phyloP scores from a whole-genome alignment of 2,888 invertebrate genomes.

The Nycteola revayana region DNA sequence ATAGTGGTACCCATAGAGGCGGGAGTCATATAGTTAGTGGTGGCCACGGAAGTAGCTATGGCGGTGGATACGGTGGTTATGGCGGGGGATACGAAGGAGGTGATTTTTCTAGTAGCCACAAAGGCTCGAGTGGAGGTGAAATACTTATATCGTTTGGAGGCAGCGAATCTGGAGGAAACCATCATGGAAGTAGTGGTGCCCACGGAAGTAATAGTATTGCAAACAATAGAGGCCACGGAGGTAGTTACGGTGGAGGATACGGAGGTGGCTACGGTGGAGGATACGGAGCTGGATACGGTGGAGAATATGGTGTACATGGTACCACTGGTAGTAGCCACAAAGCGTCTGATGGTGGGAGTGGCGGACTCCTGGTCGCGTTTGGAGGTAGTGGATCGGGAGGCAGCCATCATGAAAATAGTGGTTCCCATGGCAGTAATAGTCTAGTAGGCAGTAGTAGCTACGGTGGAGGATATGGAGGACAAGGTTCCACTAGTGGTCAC shows the following conservation, averaged over 20 bases:
- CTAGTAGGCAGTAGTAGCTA: slow-evolving; percentile 1
- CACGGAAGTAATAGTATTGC: slow-evolving; percentile 24
- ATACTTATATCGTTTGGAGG: not conserved
- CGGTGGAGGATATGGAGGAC: slow-evolving; percentile 14
- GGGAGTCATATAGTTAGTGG: not conserved
- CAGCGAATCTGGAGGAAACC: slow-evolving; percentile 15
- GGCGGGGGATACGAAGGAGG: slow-evolving; percentile 36
- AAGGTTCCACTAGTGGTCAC: slow-evolving; percentile 14
- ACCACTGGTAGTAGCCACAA: slow-evolving; percentile 12
- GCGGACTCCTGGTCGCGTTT: slow-evolving; percentile 3
- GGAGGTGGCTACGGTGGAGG: slow-evolving; percentile 30
- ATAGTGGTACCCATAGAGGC: not conserved
- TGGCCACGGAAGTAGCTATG: slow-evolving; percentile 7
- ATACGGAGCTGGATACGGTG: slow-evolving; percentile 1
- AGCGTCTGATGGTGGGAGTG: slow-evolving; percentile 12
- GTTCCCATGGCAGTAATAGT: slow-evolving; percentile 32
- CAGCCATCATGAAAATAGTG: not conserved
- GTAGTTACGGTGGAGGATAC: slow-evolving; percentile 2
- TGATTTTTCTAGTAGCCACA: slow-evolving; percentile 19
- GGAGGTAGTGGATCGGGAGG: slow-evolving; percentile 8
- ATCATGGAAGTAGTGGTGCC: slow-evolving; percentile 31
- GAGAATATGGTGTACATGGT: slow-evolving; percentile 19
- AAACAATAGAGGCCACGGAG: slow-evolving; percentile 5
- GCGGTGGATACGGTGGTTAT: slow-evolving; percentile 39
- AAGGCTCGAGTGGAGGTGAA: not conserved